These are phyloP conservation scores for Mythimna pallens DNA, from an alignment of 2,888 invertebrate species.

Conservation along the genomic window DNA sequence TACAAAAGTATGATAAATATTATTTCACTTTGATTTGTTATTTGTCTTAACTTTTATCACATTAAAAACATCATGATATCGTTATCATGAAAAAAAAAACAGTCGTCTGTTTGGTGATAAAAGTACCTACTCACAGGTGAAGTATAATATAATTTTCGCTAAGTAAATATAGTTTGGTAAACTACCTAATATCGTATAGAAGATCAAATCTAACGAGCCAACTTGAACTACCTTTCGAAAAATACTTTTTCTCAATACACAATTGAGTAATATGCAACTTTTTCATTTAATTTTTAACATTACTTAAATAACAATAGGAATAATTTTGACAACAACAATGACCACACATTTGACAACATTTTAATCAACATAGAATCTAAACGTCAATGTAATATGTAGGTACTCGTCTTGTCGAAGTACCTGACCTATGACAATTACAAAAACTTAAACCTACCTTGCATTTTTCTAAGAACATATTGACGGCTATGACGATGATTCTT, in stretches of 20 bases:
- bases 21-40: slow-evolving; percentile 35
- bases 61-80: slow-evolving; percentile 44
- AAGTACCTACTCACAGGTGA: slow-evolving; percentile 4
- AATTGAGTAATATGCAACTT: no score
- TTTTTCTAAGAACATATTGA: no score
- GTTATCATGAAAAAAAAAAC: no score
- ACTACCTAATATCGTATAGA: background rate
- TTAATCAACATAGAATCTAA: no score
- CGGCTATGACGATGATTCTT: no score
- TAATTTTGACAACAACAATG: background rate
- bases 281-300: background rate
- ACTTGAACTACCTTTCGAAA: no score
- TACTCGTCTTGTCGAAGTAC: no score
- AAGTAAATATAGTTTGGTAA: slow-evolving; percentile 7
- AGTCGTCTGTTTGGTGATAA: slow-evolving; percentile 31
- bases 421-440: no score
- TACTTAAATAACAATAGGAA: background rate
- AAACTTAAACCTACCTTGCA: no score
- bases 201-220: slow-evolving; percentile 19
- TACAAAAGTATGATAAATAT: slow-evolving; percentile 31
- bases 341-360: background rate
- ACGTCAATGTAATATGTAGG: no score
- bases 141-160: background rate
- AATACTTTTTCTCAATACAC: background rate
- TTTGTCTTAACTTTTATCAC: slow-evolving; percentile 47